These are phyloP conservation scores for Clanis bilineata DNA, from an alignment of 2,888 invertebrate genomes.

Conservation along the genomic window DNA sequence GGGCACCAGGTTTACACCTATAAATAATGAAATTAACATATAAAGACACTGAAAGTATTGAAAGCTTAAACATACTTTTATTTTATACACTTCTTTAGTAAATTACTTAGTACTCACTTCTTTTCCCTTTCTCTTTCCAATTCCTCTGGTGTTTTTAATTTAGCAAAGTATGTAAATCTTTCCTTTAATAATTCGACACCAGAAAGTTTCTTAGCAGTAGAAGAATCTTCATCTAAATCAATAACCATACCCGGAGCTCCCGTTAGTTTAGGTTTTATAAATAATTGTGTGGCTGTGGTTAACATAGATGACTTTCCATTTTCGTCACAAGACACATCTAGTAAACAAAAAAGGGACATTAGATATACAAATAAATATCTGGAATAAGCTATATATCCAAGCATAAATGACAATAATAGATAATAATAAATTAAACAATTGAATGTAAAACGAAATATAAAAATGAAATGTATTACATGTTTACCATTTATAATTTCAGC, in stretches of 20 bases:
- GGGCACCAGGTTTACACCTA: slow-evolving; percentile 86
- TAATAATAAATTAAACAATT: neutral
- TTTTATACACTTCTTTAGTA: neutral
- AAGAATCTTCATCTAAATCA: slow-evolving; percentile 54
- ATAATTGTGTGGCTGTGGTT: slow-evolving; percentile 32
- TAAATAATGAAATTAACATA: slow-evolving; percentile 21
- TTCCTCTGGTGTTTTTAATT: slow-evolving; percentile 76
- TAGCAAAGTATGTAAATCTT: slow-evolving; percentile 86
- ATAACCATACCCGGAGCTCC: slow-evolving; percentile 79
- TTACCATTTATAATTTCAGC: slow-evolving; percentile 57
- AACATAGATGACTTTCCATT: slow-evolving; percentile 43
- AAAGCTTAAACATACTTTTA: neutral
- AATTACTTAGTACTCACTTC: slow-evolving; percentile 55
- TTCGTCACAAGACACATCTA: slow-evolving; percentile 30
- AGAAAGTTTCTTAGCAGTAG: slow-evolving; percentile 59
- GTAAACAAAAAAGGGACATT: slow-evolving; percentile 22
- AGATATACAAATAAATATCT: neutral
- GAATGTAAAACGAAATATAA: neutral
- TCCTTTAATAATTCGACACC: slow-evolving; percentile 87
- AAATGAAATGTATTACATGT: neutral
- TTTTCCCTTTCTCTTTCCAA: slow-evolving; percentile 79
- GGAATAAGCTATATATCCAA: too few relatives aligned
- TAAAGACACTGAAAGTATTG: neutral
- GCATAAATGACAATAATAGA: too few relatives aligned
- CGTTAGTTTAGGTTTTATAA: slow-evolving; percentile 67